phyloP scores from a whole-genome alignment of 2,888 invertebrate genomes.

The Marasmarcha lunaedactyla region DNA sequence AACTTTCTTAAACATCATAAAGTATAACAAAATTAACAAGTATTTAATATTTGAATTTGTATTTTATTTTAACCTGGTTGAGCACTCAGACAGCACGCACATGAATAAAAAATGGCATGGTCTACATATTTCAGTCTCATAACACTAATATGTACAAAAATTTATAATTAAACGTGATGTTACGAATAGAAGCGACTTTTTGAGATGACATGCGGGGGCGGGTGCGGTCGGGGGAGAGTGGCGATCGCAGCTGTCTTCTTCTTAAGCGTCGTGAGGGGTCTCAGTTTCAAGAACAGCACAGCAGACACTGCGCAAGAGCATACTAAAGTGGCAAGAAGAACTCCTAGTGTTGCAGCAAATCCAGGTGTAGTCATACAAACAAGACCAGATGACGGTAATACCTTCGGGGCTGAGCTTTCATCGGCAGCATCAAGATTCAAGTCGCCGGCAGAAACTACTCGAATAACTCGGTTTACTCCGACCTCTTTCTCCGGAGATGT shows the following conservation, averaged over 20 bases:
- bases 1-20: background rate
- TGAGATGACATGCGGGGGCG: conserved; percentile 53
- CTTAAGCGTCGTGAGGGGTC: conserved; percentile 74
- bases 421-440: conserved; percentile 84
- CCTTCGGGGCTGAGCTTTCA: conserved; percentile 68
- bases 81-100: conserved; percentile 45
- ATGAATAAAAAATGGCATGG: conserved; percentile 51
- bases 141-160: conserved; percentile 68
- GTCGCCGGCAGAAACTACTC: conserved; percentile 93
- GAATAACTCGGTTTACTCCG: conserved; percentile 89
- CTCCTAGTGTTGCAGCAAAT: conserved; percentile 86
- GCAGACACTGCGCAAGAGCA: conserved; percentile 89
- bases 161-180: conserved; percentile 42
- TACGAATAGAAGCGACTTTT: conserved; percentile 79
- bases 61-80: conserved; percentile 20
- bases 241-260: conserved; percentile 64
- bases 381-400: conserved; percentile 77
- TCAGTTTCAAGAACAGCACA: conserved; percentile 84
- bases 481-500: conserved; percentile 81
- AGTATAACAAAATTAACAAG: background rate
- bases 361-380: conserved; percentile 97
- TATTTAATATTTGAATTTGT: background rate
- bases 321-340: conserved; percentile 84
- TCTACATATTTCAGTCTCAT: conserved; percentile 65
- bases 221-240: conserved; percentile 57